These are phyloP conservation scores for Agonopterix subpropinquella DNA, from an alignment of 2,888 invertebrate genomes.

Conservation along the genomic window DNA sequence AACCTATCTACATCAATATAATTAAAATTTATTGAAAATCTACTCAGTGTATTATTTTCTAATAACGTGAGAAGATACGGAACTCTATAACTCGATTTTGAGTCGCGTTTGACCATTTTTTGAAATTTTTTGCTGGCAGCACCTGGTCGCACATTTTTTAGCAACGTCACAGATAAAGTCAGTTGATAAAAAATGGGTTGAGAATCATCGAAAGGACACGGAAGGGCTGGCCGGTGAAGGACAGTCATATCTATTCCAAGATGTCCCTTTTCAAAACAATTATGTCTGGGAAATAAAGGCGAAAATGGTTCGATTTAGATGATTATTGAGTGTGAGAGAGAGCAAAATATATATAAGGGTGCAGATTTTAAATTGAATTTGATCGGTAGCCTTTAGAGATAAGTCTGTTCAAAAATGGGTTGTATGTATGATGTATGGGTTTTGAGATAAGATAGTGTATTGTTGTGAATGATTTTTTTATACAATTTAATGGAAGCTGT, in stretches of 20 bases:
- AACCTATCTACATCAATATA: no score
- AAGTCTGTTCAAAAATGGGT: conserved; percentile 16
- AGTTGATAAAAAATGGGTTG: conserved; percentile 49
- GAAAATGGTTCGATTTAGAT: no score
- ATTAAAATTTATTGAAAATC: no score
- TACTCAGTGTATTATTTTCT: no score
- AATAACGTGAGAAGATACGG: no score
- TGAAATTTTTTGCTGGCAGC: conserved; percentile 25
- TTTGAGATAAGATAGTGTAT: conserved; percentile 40
- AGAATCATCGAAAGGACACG: conserved; percentile 16
- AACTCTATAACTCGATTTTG: no score
- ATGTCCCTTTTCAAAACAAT: no score
- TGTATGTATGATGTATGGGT: conserved; percentile 42
- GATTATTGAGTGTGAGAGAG: no score
- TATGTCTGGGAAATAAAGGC: no score
- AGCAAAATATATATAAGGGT: conserved; percentile 30
- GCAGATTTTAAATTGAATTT: conserved; percentile 47
- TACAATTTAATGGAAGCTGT: not conserved
- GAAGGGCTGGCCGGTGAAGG: conserved; percentile 21
- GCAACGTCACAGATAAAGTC: conserved; percentile 54
- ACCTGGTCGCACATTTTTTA: conserved; percentile 61
- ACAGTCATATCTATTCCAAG: conserved; percentile 16
- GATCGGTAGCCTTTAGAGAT: conserved; percentile 33
- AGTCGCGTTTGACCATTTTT: no score
- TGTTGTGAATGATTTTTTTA: conserved; percentile 24